Base-by-base conservation (phyloP, 2,113 vertebrate genomes). In the Eurypyga helias region DNA sequence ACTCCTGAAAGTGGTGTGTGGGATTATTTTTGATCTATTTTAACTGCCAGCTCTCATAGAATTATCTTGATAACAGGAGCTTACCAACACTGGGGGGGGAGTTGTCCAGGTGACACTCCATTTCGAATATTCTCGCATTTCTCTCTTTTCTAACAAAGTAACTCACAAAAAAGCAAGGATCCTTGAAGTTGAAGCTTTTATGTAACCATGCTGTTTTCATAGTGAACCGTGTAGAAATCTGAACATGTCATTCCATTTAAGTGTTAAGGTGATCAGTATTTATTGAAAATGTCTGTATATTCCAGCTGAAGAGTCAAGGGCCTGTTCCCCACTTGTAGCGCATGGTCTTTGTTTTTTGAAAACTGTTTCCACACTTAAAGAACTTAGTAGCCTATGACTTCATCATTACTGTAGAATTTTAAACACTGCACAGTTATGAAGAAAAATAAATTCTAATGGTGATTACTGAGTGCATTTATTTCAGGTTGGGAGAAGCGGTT, bases 391-490 rank as follows among this genome's bases (percentile, higher is more conserved):
- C 81, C 83, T 89, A 20, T 62, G 64, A 80, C 58, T 91, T 90
- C 73, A 85, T 89, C 83, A 75, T 83, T 95, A 86, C 80, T 93
- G 84, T 97, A 78, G 90, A 83, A 85, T 97, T 96, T 98, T 95
- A 94, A 97, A 61, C 83, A 88, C 92, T 65, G 84, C 84, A 93
- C 79, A 93, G 75, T 95, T 88, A 94, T 3, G 26, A 93, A 95
- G 48, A 96, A 83, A 87, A 96, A 97, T 97, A 97, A 98, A 97
- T 38, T 86, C 79, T 95, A 90, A 95, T 81, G 83, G 86, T 75
- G 80, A 83, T 52, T 34, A n/a, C 25, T 16, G 89, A n/a, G 62
- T 71, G 67, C 17, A 6, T 80, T 87, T 76, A 33, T 83, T 93
- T 83, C 45, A 77, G 46, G 13, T 8, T 71, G 51, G 69, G 57